Conservation (phyloP, 2,888 invertebrate species). For the Drosophila greeni region DNA sequence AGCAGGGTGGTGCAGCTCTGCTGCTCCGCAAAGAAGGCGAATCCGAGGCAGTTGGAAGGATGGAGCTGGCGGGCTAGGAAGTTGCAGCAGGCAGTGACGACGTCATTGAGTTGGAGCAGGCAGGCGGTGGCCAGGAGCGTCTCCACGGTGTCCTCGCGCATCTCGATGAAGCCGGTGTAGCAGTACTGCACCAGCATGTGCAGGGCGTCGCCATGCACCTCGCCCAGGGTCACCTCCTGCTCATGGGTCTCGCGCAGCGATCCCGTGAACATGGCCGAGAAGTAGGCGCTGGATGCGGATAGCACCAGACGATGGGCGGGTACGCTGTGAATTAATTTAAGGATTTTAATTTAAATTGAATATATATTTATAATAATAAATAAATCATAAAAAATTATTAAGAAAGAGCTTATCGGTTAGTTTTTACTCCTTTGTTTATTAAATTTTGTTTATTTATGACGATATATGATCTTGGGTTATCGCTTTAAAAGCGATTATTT, state of each 20-base stretch:
- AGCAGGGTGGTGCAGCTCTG: conserved; percentile 91
- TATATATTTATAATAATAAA: too few species aligned
- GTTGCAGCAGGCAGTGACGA: conserved; percentile 92
- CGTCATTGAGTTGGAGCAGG: conserved; percentile 90
- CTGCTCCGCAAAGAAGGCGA: conserved; percentile 94
- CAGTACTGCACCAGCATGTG: conserved; percentile 92
- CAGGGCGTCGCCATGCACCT: conserved; percentile 91
- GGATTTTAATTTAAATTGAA: conserved; percentile 7
- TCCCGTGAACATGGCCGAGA: conserved; percentile 96
- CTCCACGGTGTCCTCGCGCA: conserved; percentile 95
- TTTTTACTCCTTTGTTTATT: not conserved
- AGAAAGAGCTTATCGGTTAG: too few species aligned
- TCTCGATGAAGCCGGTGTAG: conserved; percentile 88
- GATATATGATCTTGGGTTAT: not conserved
- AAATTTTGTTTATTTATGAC: not conserved
- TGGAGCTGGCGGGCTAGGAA: conserved; percentile 89
- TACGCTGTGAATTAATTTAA: conserved; percentile 80
- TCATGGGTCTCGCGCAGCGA: conserved; percentile 90
- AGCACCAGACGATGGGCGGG: conserved; percentile 92
- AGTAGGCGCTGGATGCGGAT: conserved; percentile 95
- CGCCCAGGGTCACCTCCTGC: conserved; percentile 89
- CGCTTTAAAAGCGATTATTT: not conserved
- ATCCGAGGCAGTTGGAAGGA: conserved; percentile 96
- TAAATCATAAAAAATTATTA: not conserved
- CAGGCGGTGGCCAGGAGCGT: conserved; percentile 92